Conservation (phyloP, 2,797 vertebrate species). For the Tokudaia tokunoshimensis region DNA sequence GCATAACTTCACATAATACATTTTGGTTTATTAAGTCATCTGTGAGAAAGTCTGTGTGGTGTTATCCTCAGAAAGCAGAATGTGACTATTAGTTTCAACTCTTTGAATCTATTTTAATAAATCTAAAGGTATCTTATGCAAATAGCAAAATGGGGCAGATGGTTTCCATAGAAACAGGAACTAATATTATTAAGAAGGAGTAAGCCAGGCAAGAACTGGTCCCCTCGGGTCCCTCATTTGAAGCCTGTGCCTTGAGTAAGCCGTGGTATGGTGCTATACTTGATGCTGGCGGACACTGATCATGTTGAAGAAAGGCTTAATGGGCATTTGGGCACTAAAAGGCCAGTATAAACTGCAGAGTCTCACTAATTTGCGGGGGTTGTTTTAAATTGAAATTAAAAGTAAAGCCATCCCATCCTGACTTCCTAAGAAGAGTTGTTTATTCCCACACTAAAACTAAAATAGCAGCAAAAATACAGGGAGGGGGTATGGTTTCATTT, state of each 20-base stretch:
- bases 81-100: slow-evolving; percentile 77
- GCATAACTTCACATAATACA: slow-evolving; percentile 46
- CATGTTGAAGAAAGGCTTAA: slow-evolving; percentile 77
- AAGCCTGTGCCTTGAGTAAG: slow-evolving; percentile 73
- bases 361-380: slow-evolving; percentile 65
- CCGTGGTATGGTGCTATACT: slow-evolving; percentile 70
- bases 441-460: slow-evolving; percentile 61
- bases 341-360: slow-evolving; percentile 24
- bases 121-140: slow-evolving; percentile 83
- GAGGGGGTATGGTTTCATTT: slow-evolving; percentile 18
- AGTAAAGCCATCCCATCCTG: slow-evolving; percentile 67
- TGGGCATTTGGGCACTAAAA: slow-evolving; percentile 71
- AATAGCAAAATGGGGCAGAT: slow-evolving; percentile 85
- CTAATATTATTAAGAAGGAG: slow-evolving; percentile 86
- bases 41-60: slow-evolving; percentile 63
- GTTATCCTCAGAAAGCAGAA: slow-evolving; percentile 63
- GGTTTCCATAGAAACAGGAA: slow-evolving; percentile 90
- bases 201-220: slow-evolving; percentile 74
- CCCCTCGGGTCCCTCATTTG: slow-evolving; percentile 83
- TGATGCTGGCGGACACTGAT: slow-evolving; percentile 77
- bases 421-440: slow-evolving; percentile 64
- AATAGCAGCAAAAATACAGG: not conserved
- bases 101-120: slow-evolving; percentile 85
- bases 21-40: slow-evolving; percentile 64
- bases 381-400: slow-evolving; percentile 77